These are phyloP conservation scores for Verasper variegatus DNA, from an alignment of 2,113 vertebrate species.

Conservation along the genomic window DNA sequence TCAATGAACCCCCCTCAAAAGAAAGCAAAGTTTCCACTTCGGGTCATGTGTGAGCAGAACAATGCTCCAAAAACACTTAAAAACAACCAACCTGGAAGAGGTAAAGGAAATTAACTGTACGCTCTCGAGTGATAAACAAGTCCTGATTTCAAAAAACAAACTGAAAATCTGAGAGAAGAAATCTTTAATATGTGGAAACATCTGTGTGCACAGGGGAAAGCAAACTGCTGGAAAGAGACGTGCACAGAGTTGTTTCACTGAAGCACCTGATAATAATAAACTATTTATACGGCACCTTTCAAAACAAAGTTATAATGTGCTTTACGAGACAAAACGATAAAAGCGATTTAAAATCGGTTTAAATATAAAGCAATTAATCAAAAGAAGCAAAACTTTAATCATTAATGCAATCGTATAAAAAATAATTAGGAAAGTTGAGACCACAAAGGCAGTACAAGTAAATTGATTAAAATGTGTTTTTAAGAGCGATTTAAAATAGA, in stretches of 20 bases:
- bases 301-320: neutral
- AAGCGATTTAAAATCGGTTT: too few species aligned
- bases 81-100: constrained; percentile 33
- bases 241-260: neutral
- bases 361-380: too few species aligned
- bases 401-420: too few species aligned
- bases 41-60: constrained; percentile 4
- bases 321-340: too few species aligned
- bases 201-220: neutral
- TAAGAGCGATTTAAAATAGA: too few species aligned
- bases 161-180: neutral
- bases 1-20: too few species aligned
- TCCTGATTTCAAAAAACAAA: constrained; percentile 21
- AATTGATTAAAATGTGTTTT: too few species aligned
- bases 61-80: constrained; percentile 34
- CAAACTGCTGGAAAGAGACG: neutral
- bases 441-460: too few species aligned
- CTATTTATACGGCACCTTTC: neutral
- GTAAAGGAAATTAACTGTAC: constrained; percentile 33
- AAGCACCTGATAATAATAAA: neutral
- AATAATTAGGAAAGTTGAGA: too few species aligned
- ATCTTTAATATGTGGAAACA: constrained; percentile 6
- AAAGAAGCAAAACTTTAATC: too few species aligned
- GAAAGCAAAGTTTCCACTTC: too few species aligned
- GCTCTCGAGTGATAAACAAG: constrained; percentile 32